Base-by-base conservation (phyloP, 2,113 vertebrate species). In the Cairina moschata region DNA sequence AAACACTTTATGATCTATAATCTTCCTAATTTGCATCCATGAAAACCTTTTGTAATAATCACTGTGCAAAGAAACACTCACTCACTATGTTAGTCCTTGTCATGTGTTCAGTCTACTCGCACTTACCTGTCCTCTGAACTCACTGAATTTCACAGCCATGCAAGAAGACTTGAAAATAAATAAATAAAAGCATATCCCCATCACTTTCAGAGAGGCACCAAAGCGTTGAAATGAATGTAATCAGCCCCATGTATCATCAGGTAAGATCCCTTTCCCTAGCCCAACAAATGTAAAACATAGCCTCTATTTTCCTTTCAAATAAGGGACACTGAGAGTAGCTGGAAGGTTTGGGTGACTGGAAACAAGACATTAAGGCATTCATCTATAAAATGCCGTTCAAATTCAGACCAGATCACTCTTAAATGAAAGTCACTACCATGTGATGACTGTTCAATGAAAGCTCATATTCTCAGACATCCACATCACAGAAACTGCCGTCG, bases 391-490 rank as follows among this genome's bases (percentile, higher is more conserved):
- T 12, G 36, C 9, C 28, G 42, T 13, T 86, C 73, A 77, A 83
- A 93, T 69, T 89, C 82, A 81, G 78, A 85, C 18, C 56, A 60
- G n/a, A 72, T 23, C 25, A 54, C 17, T 73, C 60, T 58, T 69
- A 60, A 78, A 84, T 93, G 55, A 85, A 95, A 90, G 78, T 59
- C 55, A 42, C 52, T 65, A n/a, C 44, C 36, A 59, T 36, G 46
- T 50, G 69, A 80, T 58, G 65, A 52, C 60, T 10, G 21, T 36
- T 82, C 54, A 44, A 26, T 44, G 56, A 83, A 78, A 80, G 26
- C 32, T 68, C 56, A 52, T 60, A 50, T 58, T 85, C 72, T 92
- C 40, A 67, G 50, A 20, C 65, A 69, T 8, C 4, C 46, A 62
- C 52, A 76, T 60, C 58, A 90, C 67, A 86, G 55, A 82, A 84